Conservation (phyloP, 1,140 invertebrate genomes). For the Drosophila dunni region DNA sequence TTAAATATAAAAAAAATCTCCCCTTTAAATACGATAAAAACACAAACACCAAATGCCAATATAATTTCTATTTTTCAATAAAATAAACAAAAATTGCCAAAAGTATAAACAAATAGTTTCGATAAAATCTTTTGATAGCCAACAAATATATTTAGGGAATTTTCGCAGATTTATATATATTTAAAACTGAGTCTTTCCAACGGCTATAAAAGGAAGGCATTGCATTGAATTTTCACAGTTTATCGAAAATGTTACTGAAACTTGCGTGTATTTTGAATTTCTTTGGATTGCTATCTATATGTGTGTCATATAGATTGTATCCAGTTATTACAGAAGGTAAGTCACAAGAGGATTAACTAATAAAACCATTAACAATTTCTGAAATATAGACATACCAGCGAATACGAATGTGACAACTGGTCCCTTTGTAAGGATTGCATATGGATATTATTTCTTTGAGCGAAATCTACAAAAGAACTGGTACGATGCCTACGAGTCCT, state of each 20-base stretch:
- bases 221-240: background rate
- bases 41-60: no score
- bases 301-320: constrained; percentile 18
- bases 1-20: no score
- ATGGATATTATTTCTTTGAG: constrained; percentile 22
- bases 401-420: constrained; percentile 22
- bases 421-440: constrained; percentile 7
- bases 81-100: no score
- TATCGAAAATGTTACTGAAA: background rate
- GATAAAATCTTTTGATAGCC: no score
- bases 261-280: constrained; percentile 3
- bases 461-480: constrained; percentile 18
- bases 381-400: constrained; percentile 13
- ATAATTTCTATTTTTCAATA: no score
- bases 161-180: no score
- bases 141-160: no score
- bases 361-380: background rate
- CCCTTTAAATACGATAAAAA: no score
- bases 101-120: no score
- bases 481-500: constrained; percentile 20
- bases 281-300: background rate
- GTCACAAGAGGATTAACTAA: background rate
- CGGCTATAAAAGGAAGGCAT: constrained; percentile 6
- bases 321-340: constrained; percentile 9
- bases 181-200: no score